phyloP scores from a whole-genome alignment of 2,888 invertebrate genomes.

The Ophion ellenae region DNA sequence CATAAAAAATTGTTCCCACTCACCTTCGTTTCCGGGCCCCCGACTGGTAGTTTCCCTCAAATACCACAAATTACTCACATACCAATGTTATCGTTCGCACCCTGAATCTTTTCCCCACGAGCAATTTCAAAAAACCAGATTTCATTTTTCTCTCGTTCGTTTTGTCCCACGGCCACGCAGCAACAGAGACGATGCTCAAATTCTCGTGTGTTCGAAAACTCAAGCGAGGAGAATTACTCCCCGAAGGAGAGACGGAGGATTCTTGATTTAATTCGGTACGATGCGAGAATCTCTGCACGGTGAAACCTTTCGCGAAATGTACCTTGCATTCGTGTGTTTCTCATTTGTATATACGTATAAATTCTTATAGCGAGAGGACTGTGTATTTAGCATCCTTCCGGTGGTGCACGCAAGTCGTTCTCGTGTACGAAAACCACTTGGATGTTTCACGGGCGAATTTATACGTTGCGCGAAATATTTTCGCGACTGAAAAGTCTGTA shows the following conservation, averaged over 20 bases:
- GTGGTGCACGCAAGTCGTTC: slow-evolving; percentile 35
- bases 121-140: not conserved
- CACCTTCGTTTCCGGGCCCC: too few species aligned
- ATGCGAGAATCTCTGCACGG: slow-evolving; percentile 13
- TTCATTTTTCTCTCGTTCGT: not conserved
- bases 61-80: not conserved
- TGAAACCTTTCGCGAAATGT: slow-evolving; percentile 17
- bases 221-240: slow-evolving; percentile 6
- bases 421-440: slow-evolving; percentile 51
- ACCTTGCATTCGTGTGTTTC: slow-evolving; percentile 23
- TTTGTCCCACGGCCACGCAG: not conserved
- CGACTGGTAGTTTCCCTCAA: too few species aligned
- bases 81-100: too few species aligned
- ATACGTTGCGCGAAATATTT: slow-evolving; percentile 69
- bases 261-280: slow-evolving; percentile 26
- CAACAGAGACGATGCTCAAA: not conserved
- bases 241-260: slow-evolving; percentile 6
- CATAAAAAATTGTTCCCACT: too few species aligned
- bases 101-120: too few species aligned
- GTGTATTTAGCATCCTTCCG: slow-evolving; percentile 52
- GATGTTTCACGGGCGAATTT: slow-evolving; percentile 69
- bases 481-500: slow-evolving; percentile 41
- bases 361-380: slow-evolving; percentile 16
- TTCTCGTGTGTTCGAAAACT: not conserved
- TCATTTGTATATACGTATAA: not conserved